Conservation (phyloP, 2,113 vertebrate species). For the Cinclus cinclus region DNA sequence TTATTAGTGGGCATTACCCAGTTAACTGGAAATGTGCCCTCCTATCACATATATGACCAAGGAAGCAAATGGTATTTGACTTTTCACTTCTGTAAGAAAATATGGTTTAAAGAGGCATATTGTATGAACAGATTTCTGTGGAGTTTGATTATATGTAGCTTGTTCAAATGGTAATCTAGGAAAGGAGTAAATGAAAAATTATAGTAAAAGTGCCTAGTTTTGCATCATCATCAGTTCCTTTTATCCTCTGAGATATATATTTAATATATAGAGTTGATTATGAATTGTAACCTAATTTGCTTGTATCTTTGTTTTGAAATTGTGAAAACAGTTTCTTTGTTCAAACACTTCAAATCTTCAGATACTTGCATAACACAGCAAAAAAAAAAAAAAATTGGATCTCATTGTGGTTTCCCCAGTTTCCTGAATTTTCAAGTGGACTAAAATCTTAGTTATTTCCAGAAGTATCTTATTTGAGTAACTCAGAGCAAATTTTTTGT, state of each 20-base stretch:
- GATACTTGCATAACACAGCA: neutral
- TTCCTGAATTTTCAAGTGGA: neutral
- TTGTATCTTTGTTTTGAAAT: neutral
- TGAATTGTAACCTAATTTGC: neutral
- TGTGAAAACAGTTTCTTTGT: neutral
- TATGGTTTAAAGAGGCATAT: neutral
- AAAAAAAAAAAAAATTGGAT: neutral
- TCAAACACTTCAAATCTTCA: neutral
- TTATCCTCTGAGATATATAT: neutral
- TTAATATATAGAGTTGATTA: neutral
- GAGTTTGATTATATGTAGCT: neutral
- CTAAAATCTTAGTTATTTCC: neutral
- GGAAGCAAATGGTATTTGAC: neutral
- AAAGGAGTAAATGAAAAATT: neutral
- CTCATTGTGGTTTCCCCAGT: neutral
- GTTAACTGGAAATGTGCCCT: neutral
- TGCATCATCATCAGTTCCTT: neutral
- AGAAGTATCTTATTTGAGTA: neutral
- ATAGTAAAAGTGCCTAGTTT: neutral
- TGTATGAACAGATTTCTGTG: neutral
- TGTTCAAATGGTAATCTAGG: neutral
- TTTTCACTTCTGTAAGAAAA: neutral
- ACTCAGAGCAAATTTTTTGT: neutral
- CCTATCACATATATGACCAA: neutral
- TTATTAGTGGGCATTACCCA: neutral